Evolutionary conservation across 2,797 vertebrate genomes (phyloP), one percentile per base, ranked within the genome.

Genomic region (Anas capensis): DNA sequence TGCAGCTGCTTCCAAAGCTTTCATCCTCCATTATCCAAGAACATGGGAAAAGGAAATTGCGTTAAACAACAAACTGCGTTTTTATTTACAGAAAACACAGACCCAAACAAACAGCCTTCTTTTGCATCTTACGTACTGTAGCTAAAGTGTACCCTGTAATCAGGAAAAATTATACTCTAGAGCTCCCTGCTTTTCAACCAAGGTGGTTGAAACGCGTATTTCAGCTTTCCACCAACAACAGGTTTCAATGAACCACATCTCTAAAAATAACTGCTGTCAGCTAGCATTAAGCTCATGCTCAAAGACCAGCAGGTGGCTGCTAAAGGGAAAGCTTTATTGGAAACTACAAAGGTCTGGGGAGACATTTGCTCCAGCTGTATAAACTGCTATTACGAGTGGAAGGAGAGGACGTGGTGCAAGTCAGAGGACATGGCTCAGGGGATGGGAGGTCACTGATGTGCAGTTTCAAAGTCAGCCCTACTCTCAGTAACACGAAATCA

Each of bases 241-340:
- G 94, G 95, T 96, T 97, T 96, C 92, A 90, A 82, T 86, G 90
- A 92, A 94, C 91, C 96, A 84, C 96, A 95, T 91, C 85, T 94
- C 96, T 95, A 96, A 96, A 96, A 96, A 96, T 96, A 97, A 80
- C 92, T 76, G 92, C 95, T 96, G 93, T 94, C 95, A 96, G 89
- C 93, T 66, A 76, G 92, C 81, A 86, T 96, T 92, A 96, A 92
- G 88, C 88, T 94, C 92, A 76, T 1, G 62, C 93, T 95, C 82
- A 91, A 83, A 94, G 91, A 93, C 82, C 88, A 94, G 96, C 94
- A 97, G 95, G 93, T 97, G 93, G 92, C 94, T 96, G 92, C 95
- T 95, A 60, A 79, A 85, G 71, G 79, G 66, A 94, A 95, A 82
- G 96, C 95, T 87, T 94, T 94, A 62, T 36, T 89, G 92, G 82